Base-by-base conservation (phyloP, 2,113 vertebrate species). In the Oryzias woworae region DNA sequence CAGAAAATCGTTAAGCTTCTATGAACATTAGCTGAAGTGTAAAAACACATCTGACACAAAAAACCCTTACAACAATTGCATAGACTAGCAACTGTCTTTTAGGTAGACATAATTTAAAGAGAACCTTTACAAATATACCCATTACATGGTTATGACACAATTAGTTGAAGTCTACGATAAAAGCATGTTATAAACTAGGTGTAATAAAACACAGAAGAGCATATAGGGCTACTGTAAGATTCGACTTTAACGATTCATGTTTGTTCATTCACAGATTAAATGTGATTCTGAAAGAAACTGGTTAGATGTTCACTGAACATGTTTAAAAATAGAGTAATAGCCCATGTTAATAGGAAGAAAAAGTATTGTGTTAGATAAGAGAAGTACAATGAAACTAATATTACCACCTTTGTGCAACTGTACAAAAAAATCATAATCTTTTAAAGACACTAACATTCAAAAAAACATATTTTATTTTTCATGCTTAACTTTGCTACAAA, bases 21-120 rank as follows among this genome's bases (percentile, higher is more conserved):
- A 55, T 47, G 58, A 72, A 79, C 20, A 59, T 56, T 46, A 77
- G 31, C 22, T 24, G 20, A 62, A 77, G 47, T 62, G 49, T 78
- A 79, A 78, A 87, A 87, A 81, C 50, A 4, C 41, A 41, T 77
- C 53, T 22, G 16, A 71, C 42, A 47, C 66, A 58, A 52, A 53
- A 65, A 83, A 77, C 66, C 56, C 42, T n/a, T 60, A 62, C 56
- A 54, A 80, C 47, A 77, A 63, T 71, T 85, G 87, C 81, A 88
- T 84, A 88, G 83, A 80, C 55, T 64, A 72, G 58, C 61, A 41
- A 62, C 49, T 66, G 68, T 78, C 22, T 46, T 48, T 52, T 22
- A 66, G 26, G 66, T 43, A 53, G 66, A 59, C 50, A 83, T 53
- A 80, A 85, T 78, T 41, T 36, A 36, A 36, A 36, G 36, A 2